These are phyloP conservation scores for Alfaro cultratus DNA, from an alignment of 2,797 vertebrate species.

Conservation along the genomic window DNA sequence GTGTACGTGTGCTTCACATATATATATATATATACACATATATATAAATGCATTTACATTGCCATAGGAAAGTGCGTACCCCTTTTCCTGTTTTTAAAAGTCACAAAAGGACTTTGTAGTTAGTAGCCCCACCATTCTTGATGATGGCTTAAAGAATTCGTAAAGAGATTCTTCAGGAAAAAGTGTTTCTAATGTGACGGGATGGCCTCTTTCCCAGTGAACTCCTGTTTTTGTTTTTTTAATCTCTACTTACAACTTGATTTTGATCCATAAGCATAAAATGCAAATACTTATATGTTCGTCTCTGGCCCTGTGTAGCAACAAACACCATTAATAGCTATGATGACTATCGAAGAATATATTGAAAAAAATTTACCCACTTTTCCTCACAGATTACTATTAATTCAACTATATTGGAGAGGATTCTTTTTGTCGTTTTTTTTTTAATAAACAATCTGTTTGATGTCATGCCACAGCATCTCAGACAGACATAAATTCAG, in stretches of 20 bases:
- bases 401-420: neutral
- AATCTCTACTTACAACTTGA: neutral
- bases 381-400: neutral
- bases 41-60: neutral
- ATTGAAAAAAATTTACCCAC: neutral
- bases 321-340: neutral
- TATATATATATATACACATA: too few species aligned
- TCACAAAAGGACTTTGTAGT: neutral
- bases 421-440: neutral
- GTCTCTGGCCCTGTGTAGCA: neutral
- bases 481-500: neutral
- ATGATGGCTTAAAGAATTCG: neutral
- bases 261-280: neutral
- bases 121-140: neutral
- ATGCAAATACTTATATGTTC: neutral
- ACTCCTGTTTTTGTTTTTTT: neutral
- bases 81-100: neutral
- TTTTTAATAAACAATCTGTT: neutral
- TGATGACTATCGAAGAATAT: neutral
- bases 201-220: too few species aligned
- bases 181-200: too few species aligned
- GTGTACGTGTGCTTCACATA: slow-evolving; percentile 20
- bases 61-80: neutral
- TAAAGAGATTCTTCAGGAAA: neutral
- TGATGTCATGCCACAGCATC: neutral